phyloP scores from a whole-genome alignment of 2,797 vertebrate genomes.

The Acipenser ruthenus region DNA sequence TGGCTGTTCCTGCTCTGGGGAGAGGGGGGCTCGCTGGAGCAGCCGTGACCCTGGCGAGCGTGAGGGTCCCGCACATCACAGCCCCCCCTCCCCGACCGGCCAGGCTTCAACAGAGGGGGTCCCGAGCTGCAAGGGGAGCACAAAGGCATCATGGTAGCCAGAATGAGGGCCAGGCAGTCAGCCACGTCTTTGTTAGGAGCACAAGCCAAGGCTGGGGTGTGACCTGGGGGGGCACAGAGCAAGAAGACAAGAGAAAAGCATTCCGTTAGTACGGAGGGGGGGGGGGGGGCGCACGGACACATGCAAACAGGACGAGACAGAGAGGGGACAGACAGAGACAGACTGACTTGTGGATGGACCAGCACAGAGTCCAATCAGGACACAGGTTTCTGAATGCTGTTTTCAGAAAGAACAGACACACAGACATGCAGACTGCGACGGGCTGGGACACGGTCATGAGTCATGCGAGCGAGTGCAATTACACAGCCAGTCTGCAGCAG shows the following conservation, averaged over 20 bases:
- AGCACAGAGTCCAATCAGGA: not conserved
- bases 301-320: slow-evolving; percentile 6
- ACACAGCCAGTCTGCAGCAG: not conserved
- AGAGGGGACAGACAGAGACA: slow-evolving; percentile 3
- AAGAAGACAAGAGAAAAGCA: slow-evolving; percentile 32
- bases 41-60: slow-evolving; percentile 34
- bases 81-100: slow-evolving; percentile 29
- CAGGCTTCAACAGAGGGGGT: slow-evolving; percentile 71
- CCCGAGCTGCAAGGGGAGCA: slow-evolving; percentile 91
- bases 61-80: slow-evolving; percentile 34
- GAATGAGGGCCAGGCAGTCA: slow-evolving; percentile 97
- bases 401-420: slow-evolving; percentile 8
- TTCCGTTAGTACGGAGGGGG: slow-evolving; percentile 16
- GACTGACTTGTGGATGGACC: slow-evolving; percentile 17
- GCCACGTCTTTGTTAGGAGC: slow-evolving; percentile 96
- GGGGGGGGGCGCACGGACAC: not conserved
- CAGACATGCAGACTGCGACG: slow-evolving; percentile 12
- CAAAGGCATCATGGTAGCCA: slow-evolving; percentile 99
- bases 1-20: slow-evolving; percentile 58
- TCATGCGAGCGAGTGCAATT: not conserved
- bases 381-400: not conserved
- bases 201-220: slow-evolving; percentile 95
- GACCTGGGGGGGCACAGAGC: slow-evolving; percentile 64
- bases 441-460: not conserved
- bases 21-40: slow-evolving; percentile 50